Base-by-base conservation (phyloP, 53 echinoderm and acorn worm species). In the Astropecten irregularis region DNA sequence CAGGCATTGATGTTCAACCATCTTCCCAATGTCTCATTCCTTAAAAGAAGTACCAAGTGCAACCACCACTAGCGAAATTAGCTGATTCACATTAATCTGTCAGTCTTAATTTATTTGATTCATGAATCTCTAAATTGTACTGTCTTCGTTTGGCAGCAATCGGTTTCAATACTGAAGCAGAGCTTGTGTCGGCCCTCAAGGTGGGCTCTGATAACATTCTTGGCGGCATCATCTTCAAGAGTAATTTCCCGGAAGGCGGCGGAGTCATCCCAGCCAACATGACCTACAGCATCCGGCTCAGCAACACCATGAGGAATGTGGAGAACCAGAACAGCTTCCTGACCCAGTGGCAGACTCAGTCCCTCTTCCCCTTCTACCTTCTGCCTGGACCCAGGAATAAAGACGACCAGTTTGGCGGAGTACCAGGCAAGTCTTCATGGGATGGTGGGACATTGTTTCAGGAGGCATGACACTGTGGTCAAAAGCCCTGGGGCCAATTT, bases 371-470 rank as follows among this genome's bases (percentile, higher is more conserved):
- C 76, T 77, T 87, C n/a, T 90, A 84, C 40, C 93, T 86, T 50
- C 57, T 93, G 36, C 93, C 93, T n/a, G 82, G 87, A 49, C 93
- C 93, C 25, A 87, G 93, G 37, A 84, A 90, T 40, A 90, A 84
- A 50, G 66, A 90, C 14, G 52, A 71, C 4, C 23, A 59, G 65
- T 65, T 59, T 51, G 90, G 93, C 56, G 93, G 93, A 0, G 67
- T 68, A n/a, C 93, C 93, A 60, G 90, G 93, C 73, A 76, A 88
- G 82, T 63, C n/a, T n/a, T n/a, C n/a, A n/a, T n/a, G n/a, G n/a
- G n/a, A n/a, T n/a, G n/a, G n/a, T n/a, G 3, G 33, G 15, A 2
- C 25, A 27, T 61, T 64, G 60, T 58, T 59, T 13, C 10, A 13
- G 10, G 16, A 49, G 16, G 62, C 62, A n/a, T 19, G n/a, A 23